These are phyloP conservation scores for Candoia aspera DNA, from an alignment of 2,113 vertebrate genomes.

Conservation along the genomic window DNA sequence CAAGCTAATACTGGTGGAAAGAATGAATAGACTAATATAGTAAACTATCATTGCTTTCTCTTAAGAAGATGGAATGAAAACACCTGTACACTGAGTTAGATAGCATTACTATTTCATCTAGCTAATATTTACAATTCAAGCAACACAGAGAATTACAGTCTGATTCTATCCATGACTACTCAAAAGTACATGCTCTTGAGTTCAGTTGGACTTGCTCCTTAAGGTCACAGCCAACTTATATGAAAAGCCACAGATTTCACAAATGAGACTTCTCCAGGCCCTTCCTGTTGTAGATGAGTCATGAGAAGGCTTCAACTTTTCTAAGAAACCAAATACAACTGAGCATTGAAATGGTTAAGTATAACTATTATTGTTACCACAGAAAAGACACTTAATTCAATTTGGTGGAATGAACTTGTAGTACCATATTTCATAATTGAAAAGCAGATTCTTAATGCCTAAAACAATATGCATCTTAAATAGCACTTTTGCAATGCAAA, in stretches of 20 bases:
- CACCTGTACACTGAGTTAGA: neutral
- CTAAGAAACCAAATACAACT: conserved; percentile 1
- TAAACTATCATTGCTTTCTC: neutral
- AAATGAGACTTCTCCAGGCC: neutral
- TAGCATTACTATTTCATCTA: neutral
- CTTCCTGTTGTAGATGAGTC: neutral
- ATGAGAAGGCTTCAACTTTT: neutral
- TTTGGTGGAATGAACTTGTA: neutral
- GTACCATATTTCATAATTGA: neutral
- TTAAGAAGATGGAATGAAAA: neutral
- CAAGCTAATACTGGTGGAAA: neutral
- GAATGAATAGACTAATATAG: neutral
- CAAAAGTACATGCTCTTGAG: neutral
- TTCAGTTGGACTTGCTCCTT: neutral
- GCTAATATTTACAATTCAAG: neutral
- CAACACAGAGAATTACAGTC: neutral
- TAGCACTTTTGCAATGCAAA: neutral
- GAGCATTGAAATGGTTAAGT: neutral
- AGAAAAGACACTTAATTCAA: conserved; percentile 3
- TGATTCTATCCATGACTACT: neutral
- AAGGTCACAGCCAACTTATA: neutral
- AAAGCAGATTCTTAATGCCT: neutral
- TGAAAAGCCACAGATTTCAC: conserved; percentile 1
- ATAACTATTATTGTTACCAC: neutral
- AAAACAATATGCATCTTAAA: neutral